Conservation (phyloP, 2,888 invertebrate species). For the Hoplodrina ambigua region DNA sequence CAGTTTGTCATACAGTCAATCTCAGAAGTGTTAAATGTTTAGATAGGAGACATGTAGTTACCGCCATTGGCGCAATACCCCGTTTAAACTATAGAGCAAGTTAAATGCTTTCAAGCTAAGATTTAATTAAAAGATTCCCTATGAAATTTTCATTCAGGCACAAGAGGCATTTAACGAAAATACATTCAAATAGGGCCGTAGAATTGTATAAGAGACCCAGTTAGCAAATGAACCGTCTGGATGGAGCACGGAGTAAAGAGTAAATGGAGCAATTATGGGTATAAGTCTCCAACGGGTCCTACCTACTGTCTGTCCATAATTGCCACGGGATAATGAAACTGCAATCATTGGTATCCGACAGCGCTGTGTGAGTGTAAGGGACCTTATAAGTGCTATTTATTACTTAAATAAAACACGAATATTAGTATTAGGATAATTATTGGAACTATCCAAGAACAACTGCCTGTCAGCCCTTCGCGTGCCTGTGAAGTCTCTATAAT, state of each 20-base stretch:
- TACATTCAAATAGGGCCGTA: constrained; percentile 62
- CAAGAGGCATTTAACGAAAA: constrained; percentile 51
- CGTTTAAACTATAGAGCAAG: constrained; percentile 16
- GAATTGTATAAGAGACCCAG: constrained; percentile 70
- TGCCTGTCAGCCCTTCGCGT: too few relatives aligned
- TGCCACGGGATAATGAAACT: too few relatives aligned
- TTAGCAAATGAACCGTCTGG: constrained; percentile 73
- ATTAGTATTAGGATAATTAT: not conserved
- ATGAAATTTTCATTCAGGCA: constrained; percentile 44
- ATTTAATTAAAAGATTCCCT: constrained; percentile 72
- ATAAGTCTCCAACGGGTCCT: not conserved
- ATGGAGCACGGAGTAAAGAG: constrained; percentile 9
- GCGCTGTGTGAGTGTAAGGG: not conserved
- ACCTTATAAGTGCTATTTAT: not conserved
- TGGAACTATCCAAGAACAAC: too few relatives aligned
- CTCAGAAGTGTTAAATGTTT: not conserved
- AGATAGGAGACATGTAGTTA: not conserved
- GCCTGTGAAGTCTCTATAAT: too few relatives aligned
- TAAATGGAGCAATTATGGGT: constrained; percentile 6
- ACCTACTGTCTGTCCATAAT: not conserved
- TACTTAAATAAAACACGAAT: not conserved
- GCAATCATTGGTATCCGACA: not conserved
- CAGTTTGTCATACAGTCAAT: not conserved
- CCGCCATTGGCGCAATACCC: not conserved
- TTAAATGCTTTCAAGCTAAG: constrained; percentile 57